Percentiles rank a stretch among this genome's conserved stretches.
Evolutionary conservation across 2,888 invertebrate species (phyloP).

Genomic region (Conchocele bisecta): DNA sequence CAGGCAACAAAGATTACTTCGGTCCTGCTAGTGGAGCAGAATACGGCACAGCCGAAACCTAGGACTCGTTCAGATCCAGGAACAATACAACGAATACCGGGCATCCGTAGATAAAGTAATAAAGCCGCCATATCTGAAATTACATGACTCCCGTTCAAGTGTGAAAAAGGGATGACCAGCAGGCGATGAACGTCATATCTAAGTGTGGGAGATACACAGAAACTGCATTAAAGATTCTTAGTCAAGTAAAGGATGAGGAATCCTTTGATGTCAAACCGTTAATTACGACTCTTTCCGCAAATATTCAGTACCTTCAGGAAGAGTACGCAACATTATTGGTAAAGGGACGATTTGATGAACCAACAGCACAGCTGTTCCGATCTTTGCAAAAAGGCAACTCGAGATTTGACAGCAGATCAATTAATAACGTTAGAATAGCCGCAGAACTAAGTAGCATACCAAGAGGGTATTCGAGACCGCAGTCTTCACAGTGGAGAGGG

Average conservation of each 20-base stretch:
- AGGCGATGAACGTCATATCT: not conserved
- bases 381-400: conserved; percentile 21
- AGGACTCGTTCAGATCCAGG: conserved; percentile 1
- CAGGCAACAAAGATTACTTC: too few relatives aligned
- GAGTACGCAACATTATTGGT: conserved; percentile 36
- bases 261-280: not conserved
- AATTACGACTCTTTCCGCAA: conserved; percentile 3
- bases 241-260: not conserved
- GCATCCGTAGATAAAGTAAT: not conserved
- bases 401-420: conserved; percentile 1
- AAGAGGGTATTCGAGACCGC: too few relatives aligned
- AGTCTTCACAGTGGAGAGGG: too few relatives aligned
- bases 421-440: conserved; percentile 23
- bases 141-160: not conserved
- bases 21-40: too few relatives aligned
- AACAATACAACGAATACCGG: not conserved
- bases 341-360: conserved; percentile 23
- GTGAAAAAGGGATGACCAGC: conserved; percentile 1
- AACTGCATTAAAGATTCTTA: not conserved
- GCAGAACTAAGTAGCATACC: conserved; percentile 21
- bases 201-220: not conserved
- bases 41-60: too few relatives aligned
- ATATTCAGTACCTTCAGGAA: conserved; percentile 8
- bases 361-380: conserved; percentile 20
- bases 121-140: not conserved